phyloP scores from a whole-genome alignment of 2,113 vertebrate genomes.

The Lampris megalopsis region DNA sequence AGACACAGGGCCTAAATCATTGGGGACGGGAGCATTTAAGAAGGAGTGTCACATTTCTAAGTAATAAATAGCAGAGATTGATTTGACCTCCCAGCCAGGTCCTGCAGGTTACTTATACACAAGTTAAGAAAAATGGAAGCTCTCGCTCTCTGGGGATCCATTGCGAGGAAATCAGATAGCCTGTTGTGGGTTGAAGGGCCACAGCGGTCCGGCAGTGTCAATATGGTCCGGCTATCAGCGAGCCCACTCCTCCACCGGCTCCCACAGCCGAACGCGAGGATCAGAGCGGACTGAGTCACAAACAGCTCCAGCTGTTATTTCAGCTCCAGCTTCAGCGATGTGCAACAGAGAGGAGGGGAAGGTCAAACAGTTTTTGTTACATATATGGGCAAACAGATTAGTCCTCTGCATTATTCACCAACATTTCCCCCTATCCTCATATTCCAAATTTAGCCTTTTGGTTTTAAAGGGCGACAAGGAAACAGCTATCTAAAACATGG shows the following conservation, averaged over 20 bases:
- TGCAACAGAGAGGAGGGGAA: constrained; percentile 47
- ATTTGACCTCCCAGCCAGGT: constrained; percentile 94
- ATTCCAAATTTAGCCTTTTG: constrained; percentile 36
- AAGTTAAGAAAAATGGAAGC: constrained; percentile 92
- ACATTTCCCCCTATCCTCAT: constrained; percentile 27
- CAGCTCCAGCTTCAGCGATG: constrained; percentile 40
- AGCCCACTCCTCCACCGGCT: constrained; percentile 63
- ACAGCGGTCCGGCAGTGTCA: constrained; percentile 81
- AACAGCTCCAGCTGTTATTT: constrained; percentile 76
- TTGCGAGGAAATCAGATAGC: constrained; percentile 90
- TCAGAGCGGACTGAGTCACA: constrained; percentile 55
- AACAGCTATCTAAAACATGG: background rate
- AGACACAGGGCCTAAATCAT: constrained; percentile 88
- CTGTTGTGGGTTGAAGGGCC: constrained; percentile 88
- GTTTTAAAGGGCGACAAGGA: constrained; percentile 27
- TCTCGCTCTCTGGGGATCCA: constrained; percentile 88
- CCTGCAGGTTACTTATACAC: constrained; percentile 90
- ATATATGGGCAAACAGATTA: constrained; percentile 60
- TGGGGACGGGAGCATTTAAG: constrained; percentile 92
- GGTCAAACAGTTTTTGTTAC: constrained; percentile 82
- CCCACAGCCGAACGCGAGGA: constrained; percentile 68
- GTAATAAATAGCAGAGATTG: constrained; percentile 99
- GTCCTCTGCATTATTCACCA: constrained; percentile 70
- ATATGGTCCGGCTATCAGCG: constrained; percentile 85
- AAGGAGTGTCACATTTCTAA: constrained; percentile 95